Evolutionary conservation across 1,140 invertebrate genomes (phyloP).

Genomic region (Euschistus heros): DNA sequence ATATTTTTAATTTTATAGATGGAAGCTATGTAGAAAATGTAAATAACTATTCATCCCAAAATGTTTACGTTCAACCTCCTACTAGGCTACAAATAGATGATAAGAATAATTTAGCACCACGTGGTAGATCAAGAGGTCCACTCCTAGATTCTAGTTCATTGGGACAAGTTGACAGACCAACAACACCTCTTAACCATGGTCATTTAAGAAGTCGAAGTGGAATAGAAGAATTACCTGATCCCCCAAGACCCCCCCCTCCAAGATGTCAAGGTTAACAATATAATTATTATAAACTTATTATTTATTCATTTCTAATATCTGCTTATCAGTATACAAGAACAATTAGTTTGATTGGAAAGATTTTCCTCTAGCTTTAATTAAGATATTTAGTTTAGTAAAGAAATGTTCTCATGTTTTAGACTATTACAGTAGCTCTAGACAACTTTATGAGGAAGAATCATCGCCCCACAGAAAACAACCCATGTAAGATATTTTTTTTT

Average conservation of each 20-base stretch:
- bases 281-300: too few species aligned
- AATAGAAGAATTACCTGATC: constrained; percentile 38
- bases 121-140: constrained; percentile 58
- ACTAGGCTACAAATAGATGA: constrained; percentile 50
- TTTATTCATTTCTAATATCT: too few species aligned
- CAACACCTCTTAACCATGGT: constrained; percentile 32
- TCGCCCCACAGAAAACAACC: constrained; percentile 60
- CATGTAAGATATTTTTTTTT: constrained; percentile 42
- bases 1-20: constrained; percentile 29
- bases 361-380: background rate
- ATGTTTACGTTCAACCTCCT: constrained; percentile 82
- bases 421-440: constrained; percentile 67
- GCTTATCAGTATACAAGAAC: too few species aligned
- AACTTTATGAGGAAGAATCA: constrained; percentile 69
- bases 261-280: constrained; percentile 40
- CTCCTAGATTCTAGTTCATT: constrained; percentile 50
- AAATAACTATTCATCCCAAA: constrained; percentile 68
- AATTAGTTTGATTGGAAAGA: too few species aligned
- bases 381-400: constrained; percentile 21
- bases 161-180: constrained; percentile 47
- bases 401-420: constrained; percentile 43
- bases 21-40: constrained; percentile 35
- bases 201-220: constrained; percentile 33
- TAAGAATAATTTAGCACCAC: constrained; percentile 56
- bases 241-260: constrained; percentile 77